Evolutionary conservation across 1,140 invertebrate species (phyloP).

Genomic region (Papilio helenus): DNA sequence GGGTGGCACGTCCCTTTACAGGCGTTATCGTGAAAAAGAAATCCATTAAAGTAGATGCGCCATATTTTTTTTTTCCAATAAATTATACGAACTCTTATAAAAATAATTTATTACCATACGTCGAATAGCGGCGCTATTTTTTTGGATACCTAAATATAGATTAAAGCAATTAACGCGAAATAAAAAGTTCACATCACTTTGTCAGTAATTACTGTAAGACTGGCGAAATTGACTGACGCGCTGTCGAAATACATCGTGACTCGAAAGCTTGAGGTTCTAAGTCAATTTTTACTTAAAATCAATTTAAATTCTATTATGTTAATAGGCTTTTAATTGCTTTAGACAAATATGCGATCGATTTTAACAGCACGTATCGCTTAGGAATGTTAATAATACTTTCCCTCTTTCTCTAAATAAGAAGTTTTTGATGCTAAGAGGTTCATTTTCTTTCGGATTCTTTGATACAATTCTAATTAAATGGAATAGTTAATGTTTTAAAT

Average conservation of each 20-base stretch:
- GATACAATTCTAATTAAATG: not conserved
- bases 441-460: too few species aligned
- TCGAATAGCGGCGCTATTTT: slow-evolving; percentile 12
- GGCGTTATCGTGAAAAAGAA: slow-evolving; percentile 60
- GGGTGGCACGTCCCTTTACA: slow-evolving; percentile 70
- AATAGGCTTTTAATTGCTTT: slow-evolving; percentile 6
- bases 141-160: slow-evolving; percentile 12
- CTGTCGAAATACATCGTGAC: slow-evolving; percentile 47
- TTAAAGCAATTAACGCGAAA: slow-evolving; percentile 28
- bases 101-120: slow-evolving; percentile 30
- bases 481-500: not conserved
- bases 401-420: not conserved
- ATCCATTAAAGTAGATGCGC: slow-evolving; percentile 43
- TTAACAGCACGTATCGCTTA: not conserved
- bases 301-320: slow-evolving; percentile 27
- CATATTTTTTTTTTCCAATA: slow-evolving; percentile 24
- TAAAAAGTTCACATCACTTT: slow-evolving; percentile 23
- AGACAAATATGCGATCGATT: not conserved
- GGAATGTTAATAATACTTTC: not conserved
- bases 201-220: slow-evolving; percentile 41
- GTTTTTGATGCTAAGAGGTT: too few species aligned
- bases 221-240: slow-evolving; percentile 44
- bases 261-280: slow-evolving; percentile 42
- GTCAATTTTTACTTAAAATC: slow-evolving; percentile 22
- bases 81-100: slow-evolving; percentile 33